Percentiles rank a stretch among this genome's conserved stretches.
Conservation (phyloP, 1,140 invertebrate genomes). For the Heliconius himera region DNA sequence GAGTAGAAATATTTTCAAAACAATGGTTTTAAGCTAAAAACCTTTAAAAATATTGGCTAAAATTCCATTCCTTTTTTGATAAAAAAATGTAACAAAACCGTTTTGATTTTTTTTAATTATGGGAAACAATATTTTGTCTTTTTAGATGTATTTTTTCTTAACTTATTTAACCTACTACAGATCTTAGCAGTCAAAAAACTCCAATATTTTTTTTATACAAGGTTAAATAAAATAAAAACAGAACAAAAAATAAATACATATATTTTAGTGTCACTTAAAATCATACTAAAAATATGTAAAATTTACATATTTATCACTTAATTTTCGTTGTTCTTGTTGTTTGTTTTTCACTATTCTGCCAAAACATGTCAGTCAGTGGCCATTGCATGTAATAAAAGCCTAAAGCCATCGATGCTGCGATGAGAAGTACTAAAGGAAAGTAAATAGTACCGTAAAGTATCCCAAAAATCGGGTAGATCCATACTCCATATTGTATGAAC, state of each 20-base stretch:
- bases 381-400: constrained; percentile 48
- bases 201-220: not conserved
- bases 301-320: not conserved
- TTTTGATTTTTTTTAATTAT: no score
- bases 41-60: no score
- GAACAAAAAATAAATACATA: not conserved
- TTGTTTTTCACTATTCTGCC: constrained; percentile 11
- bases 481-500: constrained; percentile 47
- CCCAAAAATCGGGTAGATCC: constrained; percentile 58
- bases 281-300: not conserved
- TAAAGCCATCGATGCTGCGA: constrained; percentile 29
- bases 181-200: no score
- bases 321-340: constrained; percentile 29
- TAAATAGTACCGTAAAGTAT: constrained; percentile 50
- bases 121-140: no score
- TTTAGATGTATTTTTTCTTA: no score
- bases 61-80: no score
- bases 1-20: no score
- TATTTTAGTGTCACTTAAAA: not conserved
- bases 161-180: no score
- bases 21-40: no score
- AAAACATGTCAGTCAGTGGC: constrained; percentile 38
- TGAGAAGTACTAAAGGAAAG: constrained; percentile 33
- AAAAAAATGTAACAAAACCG: no score
- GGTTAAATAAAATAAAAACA: not conserved